phyloP scores from a whole-genome alignment of 2,888 invertebrate species.

The Argynnis bischoffii region DNA sequence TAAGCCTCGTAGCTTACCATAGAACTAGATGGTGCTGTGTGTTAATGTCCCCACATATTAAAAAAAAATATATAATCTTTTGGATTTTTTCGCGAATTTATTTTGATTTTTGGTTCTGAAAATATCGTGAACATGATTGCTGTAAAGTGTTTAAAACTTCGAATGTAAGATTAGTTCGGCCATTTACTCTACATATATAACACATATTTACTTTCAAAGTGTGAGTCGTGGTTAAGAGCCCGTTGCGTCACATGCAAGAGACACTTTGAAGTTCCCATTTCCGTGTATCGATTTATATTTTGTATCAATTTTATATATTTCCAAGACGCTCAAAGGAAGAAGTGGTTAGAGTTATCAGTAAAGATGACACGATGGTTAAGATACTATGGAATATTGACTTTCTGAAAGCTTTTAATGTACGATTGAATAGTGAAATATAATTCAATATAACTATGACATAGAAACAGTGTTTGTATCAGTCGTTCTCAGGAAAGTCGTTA shows the following conservation, averaged over 20 bases:
- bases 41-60: no score
- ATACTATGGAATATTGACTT: background rate
- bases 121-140: no score
- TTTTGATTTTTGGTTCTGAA: no score
- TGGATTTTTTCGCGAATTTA: no score
- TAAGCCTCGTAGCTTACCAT: no score
- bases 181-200: background rate
- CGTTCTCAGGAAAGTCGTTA: no score
- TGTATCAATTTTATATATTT: constrained; percentile 8
- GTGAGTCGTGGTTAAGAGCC: background rate
- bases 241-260: background rate
- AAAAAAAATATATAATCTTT: no score
- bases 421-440: background rate
- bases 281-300: constrained; percentile 8
- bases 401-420: constrained; percentile 1
- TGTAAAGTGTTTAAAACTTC: no score
- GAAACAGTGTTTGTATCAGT: no score
- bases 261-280: constrained; percentile 15
- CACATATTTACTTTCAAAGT: background rate
- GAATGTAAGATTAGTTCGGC: background rate
- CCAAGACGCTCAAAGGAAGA: background rate
- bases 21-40: no score
- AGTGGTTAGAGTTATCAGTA: background rate
- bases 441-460: no score
- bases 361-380: background rate